Percentiles rank a stretch among this genome's conserved stretches.
These are phyloP conservation scores for Galago senegalensis DNA, from an alignment of 2,797 vertebrate species.

Conservation along the genomic window DNA sequence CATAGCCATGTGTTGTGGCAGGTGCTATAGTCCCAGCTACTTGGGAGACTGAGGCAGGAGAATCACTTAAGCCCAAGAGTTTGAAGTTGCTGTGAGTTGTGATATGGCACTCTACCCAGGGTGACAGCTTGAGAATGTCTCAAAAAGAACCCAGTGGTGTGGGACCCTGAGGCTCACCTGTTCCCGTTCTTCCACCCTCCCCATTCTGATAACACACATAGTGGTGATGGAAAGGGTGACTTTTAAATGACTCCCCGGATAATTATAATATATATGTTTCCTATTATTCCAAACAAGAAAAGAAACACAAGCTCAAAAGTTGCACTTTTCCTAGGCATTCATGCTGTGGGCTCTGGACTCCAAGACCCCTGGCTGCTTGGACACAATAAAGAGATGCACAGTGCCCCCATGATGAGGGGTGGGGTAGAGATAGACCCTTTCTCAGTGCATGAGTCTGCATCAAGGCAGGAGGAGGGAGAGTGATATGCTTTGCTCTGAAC, in stretches of 20 bases:
- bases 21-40: too few relatives aligned
- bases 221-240: neutral
- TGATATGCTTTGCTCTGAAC: neutral
- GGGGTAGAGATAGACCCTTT: neutral
- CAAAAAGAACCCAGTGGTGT: too few relatives aligned
- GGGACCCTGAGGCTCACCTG: neutral
- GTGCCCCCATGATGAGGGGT: too few relatives aligned
- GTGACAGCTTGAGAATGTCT: too few relatives aligned
- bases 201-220: neutral
- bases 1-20: too few relatives aligned
- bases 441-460: neutral
- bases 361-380: neutral
- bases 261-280: neutral
- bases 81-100: too few relatives aligned
- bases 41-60: too few relatives aligned
- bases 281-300: neutral
- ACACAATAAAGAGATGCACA: neutral
- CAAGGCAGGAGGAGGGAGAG: neutral
- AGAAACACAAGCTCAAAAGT: neutral
- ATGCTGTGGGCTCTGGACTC: neutral
- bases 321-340: neutral
- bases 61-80: too few relatives aligned
- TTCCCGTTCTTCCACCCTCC: neutral
- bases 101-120: too few relatives aligned
- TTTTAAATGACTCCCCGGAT: constrained; percentile 11